phyloP scores from a whole-genome alignment of 2,113 vertebrate genomes.

The Campylorhamphus procurvoides region DNA sequence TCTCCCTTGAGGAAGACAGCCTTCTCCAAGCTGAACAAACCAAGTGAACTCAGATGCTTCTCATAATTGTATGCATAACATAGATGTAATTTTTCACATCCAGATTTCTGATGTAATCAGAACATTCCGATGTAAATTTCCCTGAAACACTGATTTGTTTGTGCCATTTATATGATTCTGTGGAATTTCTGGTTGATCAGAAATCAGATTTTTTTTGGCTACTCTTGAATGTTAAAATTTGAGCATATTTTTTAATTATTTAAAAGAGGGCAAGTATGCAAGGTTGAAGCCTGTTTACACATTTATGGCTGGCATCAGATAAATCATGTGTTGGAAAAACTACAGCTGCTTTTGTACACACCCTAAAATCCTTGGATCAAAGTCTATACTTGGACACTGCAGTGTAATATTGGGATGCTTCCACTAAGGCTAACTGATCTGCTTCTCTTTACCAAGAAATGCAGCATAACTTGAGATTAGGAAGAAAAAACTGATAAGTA shows the following conservation, averaged over 20 bases:
- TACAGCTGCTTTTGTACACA: slow-evolving; percentile 25
- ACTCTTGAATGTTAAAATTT: not conserved
- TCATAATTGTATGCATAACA: not conserved
- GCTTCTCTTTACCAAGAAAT: not conserved
- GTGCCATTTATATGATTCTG: not conserved
- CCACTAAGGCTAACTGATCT: not conserved
- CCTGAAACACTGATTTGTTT: not conserved
- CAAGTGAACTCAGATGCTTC: not conserved
- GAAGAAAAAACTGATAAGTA: not conserved
- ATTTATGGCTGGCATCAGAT: not conserved
- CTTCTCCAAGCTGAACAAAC: not conserved
- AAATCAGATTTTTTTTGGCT: not conserved
- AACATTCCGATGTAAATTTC: not conserved
- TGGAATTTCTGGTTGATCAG: not conserved
- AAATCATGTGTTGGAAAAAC: slow-evolving; percentile 30
- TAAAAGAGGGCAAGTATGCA: not conserved
- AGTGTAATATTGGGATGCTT: not conserved
- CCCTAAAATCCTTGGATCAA: not conserved
- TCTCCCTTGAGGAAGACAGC: not conserved
- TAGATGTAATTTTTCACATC: not conserved
- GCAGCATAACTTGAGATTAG: not conserved
- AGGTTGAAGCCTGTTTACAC: not conserved
- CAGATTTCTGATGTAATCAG: not conserved
- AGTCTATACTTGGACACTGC: not conserved
- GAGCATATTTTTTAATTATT: not conserved